Evolutionary conservation across 2,888 invertebrate genomes (phyloP).

Genomic region (Nezara viridula): DNA sequence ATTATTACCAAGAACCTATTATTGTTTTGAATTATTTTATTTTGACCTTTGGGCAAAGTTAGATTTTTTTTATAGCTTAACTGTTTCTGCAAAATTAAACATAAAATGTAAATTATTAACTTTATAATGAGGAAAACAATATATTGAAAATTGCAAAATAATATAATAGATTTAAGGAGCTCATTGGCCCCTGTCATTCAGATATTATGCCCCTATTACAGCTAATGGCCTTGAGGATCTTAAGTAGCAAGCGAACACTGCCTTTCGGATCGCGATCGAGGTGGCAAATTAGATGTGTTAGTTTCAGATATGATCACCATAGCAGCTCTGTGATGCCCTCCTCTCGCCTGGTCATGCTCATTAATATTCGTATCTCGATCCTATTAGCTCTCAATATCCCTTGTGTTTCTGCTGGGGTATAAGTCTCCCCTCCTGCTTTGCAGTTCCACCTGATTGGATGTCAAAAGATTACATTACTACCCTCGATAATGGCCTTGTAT

Average conservation of each 20-base stretch:
- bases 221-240: neutral
- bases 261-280: neutral
- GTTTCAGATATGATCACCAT: neutral
- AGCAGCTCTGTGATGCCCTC: neutral
- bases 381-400: neutral
- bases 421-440: neutral
- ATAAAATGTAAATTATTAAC: too few species aligned
- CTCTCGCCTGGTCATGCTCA: neutral
- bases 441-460: neutral
- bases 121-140: too few species aligned
- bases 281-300: neutral
- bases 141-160: too few species aligned
- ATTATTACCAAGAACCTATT: too few species aligned
- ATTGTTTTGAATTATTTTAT: too few species aligned
- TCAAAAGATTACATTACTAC: neutral
- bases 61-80: too few species aligned
- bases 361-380: constrained; percentile 23
- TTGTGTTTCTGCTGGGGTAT: neutral
- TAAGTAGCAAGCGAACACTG: neutral
- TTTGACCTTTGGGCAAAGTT: too few species aligned
- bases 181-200: neutral
- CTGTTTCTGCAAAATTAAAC: too few species aligned
- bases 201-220: neutral
- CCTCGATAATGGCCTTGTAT: neutral
- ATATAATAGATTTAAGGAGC: neutral